phyloP scores from a whole-genome alignment of 2,113 vertebrate genomes.

The Aegotheles bennettii region DNA sequence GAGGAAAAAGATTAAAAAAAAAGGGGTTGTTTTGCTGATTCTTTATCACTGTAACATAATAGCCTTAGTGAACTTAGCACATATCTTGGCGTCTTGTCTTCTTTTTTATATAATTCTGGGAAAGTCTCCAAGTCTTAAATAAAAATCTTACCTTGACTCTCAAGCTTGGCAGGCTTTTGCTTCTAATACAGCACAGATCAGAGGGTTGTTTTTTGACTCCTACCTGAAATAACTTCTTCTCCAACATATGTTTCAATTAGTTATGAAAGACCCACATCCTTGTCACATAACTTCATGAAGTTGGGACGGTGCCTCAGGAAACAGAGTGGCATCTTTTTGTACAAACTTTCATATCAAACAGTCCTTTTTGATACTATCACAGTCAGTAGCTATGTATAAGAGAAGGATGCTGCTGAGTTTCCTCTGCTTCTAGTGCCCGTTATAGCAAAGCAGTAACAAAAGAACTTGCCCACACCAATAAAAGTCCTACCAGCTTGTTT shows the following conservation, averaged over 20 bases:
- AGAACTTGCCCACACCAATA: rapidly evolving
- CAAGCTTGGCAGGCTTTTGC: not conserved
- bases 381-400: not conserved
- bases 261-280: not conserved
- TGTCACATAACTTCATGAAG: not conserved
- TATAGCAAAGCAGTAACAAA: not conserved
- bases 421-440: not conserved
- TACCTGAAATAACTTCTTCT: not conserved
- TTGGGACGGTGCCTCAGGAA: not conserved
- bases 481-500: not conserved
- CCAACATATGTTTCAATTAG: not conserved
- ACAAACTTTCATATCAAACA: not conserved
- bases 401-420: not conserved
- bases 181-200: not conserved
- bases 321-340: not conserved
- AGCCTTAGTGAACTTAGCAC: not conserved
- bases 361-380: not conserved
- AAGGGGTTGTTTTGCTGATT: not conserved
- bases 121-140: conserved; percentile 15
- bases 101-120: not conserved
- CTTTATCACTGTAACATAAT: not conserved
- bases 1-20: not conserved
- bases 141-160: not conserved
- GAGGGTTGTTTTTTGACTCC: not conserved
- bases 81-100: not conserved